phyloP scores from a whole-genome alignment of 1,140 invertebrate genomes.

The Diorhabda sublineata region DNA sequence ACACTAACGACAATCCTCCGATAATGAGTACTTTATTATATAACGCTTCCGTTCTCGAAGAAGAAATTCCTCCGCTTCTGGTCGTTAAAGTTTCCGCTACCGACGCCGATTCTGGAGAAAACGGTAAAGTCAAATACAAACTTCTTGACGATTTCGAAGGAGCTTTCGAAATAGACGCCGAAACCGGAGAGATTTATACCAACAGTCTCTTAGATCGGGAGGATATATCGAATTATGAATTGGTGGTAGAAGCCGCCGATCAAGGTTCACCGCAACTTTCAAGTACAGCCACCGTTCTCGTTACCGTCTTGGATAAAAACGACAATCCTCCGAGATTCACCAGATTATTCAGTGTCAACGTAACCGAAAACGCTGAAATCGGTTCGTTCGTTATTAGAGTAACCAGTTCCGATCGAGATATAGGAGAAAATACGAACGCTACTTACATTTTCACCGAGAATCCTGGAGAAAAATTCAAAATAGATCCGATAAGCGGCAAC shows the following conservation, averaged over 20 bases:
- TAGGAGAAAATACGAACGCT: conserved; percentile 82
- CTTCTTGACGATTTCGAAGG: conserved; percentile 71
- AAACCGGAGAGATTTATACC: conserved; percentile 81
- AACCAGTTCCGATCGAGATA: conserved; percentile 85
- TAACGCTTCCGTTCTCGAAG: conserved; percentile 79
- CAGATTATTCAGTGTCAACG: conserved; percentile 85
- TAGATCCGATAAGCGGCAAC: conserved; percentile 83
- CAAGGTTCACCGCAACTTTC: conserved; percentile 77
- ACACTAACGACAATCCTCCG: conserved; percentile 88
- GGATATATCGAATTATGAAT: conserved; percentile 73
- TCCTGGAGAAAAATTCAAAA: conserved; percentile 81
- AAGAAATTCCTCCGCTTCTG: conserved; percentile 73
- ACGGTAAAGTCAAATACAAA: conserved; percentile 78
- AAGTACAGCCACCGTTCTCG: conserved; percentile 77
- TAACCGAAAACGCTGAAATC: conserved; percentile 91
- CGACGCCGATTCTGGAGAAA: conserved; percentile 83
- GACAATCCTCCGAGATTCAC: conserved; percentile 94
- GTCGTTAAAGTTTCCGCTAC: conserved; percentile 75
- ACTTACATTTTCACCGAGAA: conserved; percentile 86
- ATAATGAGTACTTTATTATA: conserved; percentile 76
- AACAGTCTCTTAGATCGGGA: conserved; percentile 88
- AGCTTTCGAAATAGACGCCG: conserved; percentile 75
- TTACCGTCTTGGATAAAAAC: conserved; percentile 87
- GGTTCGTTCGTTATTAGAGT: conserved; percentile 90
- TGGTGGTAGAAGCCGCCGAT: conserved; percentile 84